Base-by-base conservation (phyloP, 2,888 invertebrate genomes). In the Subacronicta megacephala region DNA sequence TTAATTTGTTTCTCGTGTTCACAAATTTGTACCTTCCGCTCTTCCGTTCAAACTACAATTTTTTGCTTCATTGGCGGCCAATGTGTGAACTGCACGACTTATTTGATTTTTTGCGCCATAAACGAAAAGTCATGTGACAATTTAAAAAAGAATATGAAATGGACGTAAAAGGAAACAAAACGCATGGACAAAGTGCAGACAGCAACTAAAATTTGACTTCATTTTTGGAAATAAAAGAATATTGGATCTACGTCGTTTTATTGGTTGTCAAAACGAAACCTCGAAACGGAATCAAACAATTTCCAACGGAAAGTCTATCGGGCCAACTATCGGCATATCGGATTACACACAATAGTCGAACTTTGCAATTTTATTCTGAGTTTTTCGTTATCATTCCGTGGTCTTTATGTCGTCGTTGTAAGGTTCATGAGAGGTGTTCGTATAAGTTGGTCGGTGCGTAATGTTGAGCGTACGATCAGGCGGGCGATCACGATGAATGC, bases 401-500 rank as follows among this genome's bases (percentile, higher is more conserved):
- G 68, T 52, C 80, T 76, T 84, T 90, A 82, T 79, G 43, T 53
- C 58, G 43, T 68, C 12, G 71, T 36, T 20, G 56, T 79, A 89
- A 80, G 78, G 87, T 77, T 51, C 55, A 69, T 50, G 65, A 26
- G 60, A 57, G 44, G 58, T 72, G 80, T 69, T 65, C 56, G 46
- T 59, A 58, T 79, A 82, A 82, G 80, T 81, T 85, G 79, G 86
- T 64, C 71, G 72, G 76, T 85, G 89, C 83, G 88, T 89, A 85
- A 82, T 85, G 83, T 84, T 79, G 85, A 81, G 83, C 82, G 84
- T 83, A 83, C 88, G 90, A 90, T 92, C 90, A 86, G 89, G 86
- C 89, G 73, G 77, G 83, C 92, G 92, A 93, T 93, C 93, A 91
- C 92, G 91, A 92, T 92, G 94, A 93, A 93, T 92, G 94, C 92